A percentile compares a stretch with the other conserved stretches of the same genome.
Evolutionary conservation across 2,797 vertebrate species (phyloP).

Genomic region (Syngnathus rostellatus): DNA sequence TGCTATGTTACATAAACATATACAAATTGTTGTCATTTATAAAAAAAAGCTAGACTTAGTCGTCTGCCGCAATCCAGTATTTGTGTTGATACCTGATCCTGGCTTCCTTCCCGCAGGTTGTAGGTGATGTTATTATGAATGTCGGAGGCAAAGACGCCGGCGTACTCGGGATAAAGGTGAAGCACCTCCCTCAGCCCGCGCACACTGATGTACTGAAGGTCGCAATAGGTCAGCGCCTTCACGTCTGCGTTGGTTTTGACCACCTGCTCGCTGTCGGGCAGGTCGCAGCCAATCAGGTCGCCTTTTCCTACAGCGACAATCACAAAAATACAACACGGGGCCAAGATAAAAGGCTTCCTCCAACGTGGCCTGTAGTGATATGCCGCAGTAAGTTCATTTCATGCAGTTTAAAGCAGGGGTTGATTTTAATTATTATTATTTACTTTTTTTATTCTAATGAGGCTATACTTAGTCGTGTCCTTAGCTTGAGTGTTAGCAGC

Average conservation of each 20-base stretch:
- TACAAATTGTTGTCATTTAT: not conserved
- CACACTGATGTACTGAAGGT: slow-evolving; percentile 87
- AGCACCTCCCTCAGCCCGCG: slow-evolving; percentile 84
- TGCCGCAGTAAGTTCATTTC: too few relatives aligned
- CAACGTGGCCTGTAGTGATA: too few relatives aligned
- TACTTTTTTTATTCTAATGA: too few relatives aligned
- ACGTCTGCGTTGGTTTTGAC: slow-evolving; percentile 93
- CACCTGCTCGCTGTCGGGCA: slow-evolving; percentile 78
- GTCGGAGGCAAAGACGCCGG: slow-evolving; percentile 76
- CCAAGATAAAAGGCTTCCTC: too few relatives aligned
- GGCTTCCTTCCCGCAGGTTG: slow-evolving; percentile 89
- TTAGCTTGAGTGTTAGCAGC: too few relatives aligned
- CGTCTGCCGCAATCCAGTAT: too few relatives aligned
- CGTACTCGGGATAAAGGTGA: slow-evolving; percentile 88
- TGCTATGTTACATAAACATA: not conserved
- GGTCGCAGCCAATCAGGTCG: slow-evolving; percentile 89
- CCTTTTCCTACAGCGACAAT: slow-evolving; percentile 76
- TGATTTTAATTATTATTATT: too few relatives aligned
- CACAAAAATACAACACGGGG: too few relatives aligned
- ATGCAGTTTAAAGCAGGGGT: not conserved
- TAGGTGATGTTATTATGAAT: slow-evolving; percentile 93
- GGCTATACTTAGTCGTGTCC: too few relatives aligned
- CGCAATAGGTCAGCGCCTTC: slow-evolving; percentile 93
- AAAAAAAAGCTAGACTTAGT: too few relatives aligned
- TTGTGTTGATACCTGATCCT: slow-evolving; percentile 73